Base-by-base conservation (phyloP, 2,797 vertebrate species). In the Sphenopsis melanotis region DNA sequence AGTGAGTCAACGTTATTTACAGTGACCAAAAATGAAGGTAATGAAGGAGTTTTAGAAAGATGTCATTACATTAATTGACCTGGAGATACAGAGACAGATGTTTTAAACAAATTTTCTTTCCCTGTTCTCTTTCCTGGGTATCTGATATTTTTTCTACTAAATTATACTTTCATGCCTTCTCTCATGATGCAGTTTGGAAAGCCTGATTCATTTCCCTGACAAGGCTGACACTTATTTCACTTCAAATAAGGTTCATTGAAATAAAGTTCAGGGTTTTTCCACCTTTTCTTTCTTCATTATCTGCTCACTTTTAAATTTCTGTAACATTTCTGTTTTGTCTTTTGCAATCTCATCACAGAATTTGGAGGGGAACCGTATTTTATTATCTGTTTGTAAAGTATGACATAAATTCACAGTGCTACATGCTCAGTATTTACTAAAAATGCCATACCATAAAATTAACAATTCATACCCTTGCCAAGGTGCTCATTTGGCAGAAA, bases 351-450 rank as follows among this genome's bases (percentile, higher is more conserved):
- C 23, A 41, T n/a, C 4, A 12, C 19, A 42, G 46, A 59, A 12
- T 4, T 11, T 5, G 4, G 20, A 23, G 23, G 2, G 8, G 2
- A 12, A 50, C 1, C 2, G 16, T 41, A 55, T 93, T 93, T 90
- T 86, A 64, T 83, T 88, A 30, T 53, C 34, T 57, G 10, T 64
- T 74, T 93, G 42, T 86, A 86, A 91, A 87, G 3, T 37, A 68
- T 6, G 23, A 76, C 50, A 78, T 57, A 84, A 94, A 87, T 92
- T 91, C 36, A 80, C 26, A 71, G 46, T n/a, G 24, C 9, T 82
- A 79, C 42, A 44, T 52, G 29, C 17, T 90, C 32, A 53, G 76
- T 84, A 84, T 94, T 95, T 82, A 92, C 87, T 95, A 87, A 92
- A 83, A 49, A 46, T 65, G 27, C n/a, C 13, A 90, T 52, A 47